These are phyloP conservation scores for Drosophila putrida DNA, from an alignment of 2,888 invertebrate species.

Conservation along the genomic window DNA sequence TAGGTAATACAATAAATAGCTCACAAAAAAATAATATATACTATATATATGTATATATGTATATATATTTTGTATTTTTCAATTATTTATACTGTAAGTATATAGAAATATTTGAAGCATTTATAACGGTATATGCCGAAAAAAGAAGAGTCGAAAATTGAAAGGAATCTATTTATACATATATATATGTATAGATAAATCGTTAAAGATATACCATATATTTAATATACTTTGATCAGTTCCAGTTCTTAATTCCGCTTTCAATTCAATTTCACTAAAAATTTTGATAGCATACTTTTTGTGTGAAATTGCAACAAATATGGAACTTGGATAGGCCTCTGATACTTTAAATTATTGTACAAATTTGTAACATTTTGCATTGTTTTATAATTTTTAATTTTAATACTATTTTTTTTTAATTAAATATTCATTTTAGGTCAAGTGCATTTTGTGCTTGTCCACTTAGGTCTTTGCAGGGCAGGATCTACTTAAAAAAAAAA, in stretches of 20 bases:
- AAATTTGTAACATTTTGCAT: constrained; percentile 60
- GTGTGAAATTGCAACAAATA: constrained; percentile 1
- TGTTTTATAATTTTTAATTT: constrained; percentile 1
- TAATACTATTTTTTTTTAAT: constrained; percentile 30
- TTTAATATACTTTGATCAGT: constrained; percentile 16
- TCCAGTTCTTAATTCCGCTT: neutral
- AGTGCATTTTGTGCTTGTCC: constrained; percentile 58
- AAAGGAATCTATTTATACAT: constrained; percentile 37
- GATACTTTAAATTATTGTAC: constrained; percentile 60
- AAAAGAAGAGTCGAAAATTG: constrained; percentile 46
- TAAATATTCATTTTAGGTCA: constrained; percentile 19
- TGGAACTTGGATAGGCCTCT: neutral
- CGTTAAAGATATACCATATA: constrained; percentile 33
- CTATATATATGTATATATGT: constrained; percentile 30
- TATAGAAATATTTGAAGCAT: constrained; percentile 48
- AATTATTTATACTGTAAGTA: constrained; percentile 26
- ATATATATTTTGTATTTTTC: neutral
- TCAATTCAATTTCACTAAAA: neutral
- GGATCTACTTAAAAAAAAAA: constrained; percentile 42
- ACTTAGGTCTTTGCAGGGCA: constrained; percentile 31
- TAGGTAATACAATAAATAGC: constrained; percentile 55
- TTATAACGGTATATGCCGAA: constrained; percentile 38
- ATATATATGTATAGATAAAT: constrained; percentile 31
- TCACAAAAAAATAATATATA: constrained; percentile 50
- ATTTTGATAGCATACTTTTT: constrained; percentile 2